Conservation (phyloP, 2,113 vertebrate species). For the Mobula birostris region DNA sequence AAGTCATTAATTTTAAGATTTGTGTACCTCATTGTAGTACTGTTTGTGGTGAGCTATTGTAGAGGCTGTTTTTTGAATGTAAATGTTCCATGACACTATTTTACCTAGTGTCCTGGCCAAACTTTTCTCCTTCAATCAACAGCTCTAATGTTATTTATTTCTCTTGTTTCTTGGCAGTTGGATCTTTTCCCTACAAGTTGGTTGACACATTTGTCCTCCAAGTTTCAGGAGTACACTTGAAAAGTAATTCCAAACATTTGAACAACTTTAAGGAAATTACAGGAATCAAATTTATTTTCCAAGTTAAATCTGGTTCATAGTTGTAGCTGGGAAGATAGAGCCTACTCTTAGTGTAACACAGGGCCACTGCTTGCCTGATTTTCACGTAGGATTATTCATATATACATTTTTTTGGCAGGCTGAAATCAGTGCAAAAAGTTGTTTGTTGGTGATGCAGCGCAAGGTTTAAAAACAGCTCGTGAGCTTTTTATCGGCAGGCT, state of each 20-base stretch:
- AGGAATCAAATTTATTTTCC: background rate
- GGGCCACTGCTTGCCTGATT: background rate
- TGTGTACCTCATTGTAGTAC: background rate
- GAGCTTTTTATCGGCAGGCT: too few species aligned
- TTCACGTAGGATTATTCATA: background rate
- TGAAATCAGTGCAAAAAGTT: background rate
- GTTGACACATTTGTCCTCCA: background rate
- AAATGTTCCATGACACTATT: background rate
- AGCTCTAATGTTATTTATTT: background rate
- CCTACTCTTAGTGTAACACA: background rate
- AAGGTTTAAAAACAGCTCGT: too few species aligned
- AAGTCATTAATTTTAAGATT: background rate
- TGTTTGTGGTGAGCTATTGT: background rate
- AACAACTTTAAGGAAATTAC: background rate
- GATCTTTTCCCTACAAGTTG: background rate
- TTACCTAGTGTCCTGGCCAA: background rate
- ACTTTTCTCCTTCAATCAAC: background rate
- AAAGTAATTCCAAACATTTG: background rate
- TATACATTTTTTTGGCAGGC: background rate
- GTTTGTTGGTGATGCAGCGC: background rate
- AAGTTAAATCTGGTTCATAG: background rate
- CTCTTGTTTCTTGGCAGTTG: background rate
- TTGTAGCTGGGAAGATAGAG: background rate
- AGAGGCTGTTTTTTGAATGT: background rate
- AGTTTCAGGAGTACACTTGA: background rate